Conservation (phyloP, 1,140 invertebrate species). For the Drosophila yakuba region DNA sequence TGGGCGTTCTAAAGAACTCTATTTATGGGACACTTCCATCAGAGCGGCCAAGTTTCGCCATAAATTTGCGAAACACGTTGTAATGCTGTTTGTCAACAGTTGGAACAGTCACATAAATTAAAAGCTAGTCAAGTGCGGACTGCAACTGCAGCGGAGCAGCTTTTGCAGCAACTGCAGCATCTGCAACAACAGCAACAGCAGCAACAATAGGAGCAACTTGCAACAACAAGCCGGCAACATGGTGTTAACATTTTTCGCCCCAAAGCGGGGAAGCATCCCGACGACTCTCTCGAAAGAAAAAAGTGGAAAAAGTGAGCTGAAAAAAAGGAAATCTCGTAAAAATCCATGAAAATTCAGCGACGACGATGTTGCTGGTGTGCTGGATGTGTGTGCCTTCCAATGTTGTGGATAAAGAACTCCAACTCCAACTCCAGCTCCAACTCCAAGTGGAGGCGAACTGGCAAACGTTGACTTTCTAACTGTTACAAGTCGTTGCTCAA, state of each 20-base stretch:
- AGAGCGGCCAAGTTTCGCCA: conserved; percentile 64
- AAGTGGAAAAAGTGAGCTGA: conserved; percentile 35
- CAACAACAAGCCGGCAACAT: conserved; percentile 64
- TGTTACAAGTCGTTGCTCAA: conserved; percentile 69
- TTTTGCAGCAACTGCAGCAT: conserved; percentile 22
- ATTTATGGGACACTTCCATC: conserved; percentile 74
- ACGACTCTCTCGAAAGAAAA: conserved; percentile 36
- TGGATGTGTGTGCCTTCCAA: conserved; percentile 24
- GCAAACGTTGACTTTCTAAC: conserved; percentile 75
- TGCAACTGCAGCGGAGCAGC: conserved; percentile 39
- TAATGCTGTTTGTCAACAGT: conserved; percentile 83
- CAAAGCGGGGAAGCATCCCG: conserved; percentile 47
- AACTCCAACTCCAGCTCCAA: conserved; percentile 37
- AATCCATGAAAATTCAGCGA: conserved; percentile 81
- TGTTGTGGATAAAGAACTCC: conserved; percentile 54
- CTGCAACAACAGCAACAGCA: conserved; percentile 29
- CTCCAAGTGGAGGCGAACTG: conserved; percentile 40
- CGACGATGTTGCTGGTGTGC: conserved; percentile 36
- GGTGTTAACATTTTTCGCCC: conserved; percentile 79
- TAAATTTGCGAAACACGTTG: conserved; percentile 80
- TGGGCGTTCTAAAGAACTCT: conserved; percentile 52
- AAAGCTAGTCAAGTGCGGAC: conserved; percentile 77
- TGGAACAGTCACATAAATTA: conserved; percentile 80
- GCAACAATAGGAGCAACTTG: conserved; percentile 33
- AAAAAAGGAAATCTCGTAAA: conserved; percentile 66